phyloP scores from a whole-genome alignment of 1,140 invertebrate genomes.

The Pseudomyrmex concolor region DNA sequence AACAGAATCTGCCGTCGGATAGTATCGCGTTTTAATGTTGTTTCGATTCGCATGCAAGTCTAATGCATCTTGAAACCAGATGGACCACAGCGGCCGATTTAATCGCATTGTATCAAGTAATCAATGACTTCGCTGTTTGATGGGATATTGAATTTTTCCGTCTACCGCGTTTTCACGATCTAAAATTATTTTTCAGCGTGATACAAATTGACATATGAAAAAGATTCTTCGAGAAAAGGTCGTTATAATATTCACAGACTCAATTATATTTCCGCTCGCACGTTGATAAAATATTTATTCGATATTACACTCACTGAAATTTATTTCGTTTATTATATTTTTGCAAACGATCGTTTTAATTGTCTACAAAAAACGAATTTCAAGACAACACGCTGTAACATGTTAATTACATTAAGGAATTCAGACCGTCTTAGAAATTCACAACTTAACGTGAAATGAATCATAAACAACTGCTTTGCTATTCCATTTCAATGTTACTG shows the following conservation, averaged over 20 bases:
- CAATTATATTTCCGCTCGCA: not conserved
- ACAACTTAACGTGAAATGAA: slow-evolving; percentile 10
- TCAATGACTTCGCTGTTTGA: not conserved
- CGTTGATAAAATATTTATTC: not conserved
- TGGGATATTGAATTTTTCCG: slow-evolving; percentile 20
- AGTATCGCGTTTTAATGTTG: slow-evolving; percentile 10
- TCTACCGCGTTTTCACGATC: slow-evolving; percentile 1
- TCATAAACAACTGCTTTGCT: slow-evolving; percentile 32
- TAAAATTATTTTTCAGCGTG: slow-evolving; percentile 1
- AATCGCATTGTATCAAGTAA: slow-evolving; percentile 13
- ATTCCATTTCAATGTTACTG: not conserved
- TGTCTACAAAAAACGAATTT: not conserved
- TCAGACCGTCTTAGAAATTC: slow-evolving; percentile 8
- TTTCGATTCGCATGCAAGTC: not conserved
- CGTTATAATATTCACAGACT: not conserved
- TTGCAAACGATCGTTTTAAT: not conserved
- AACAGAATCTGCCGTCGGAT: not conserved
- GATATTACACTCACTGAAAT: not conserved
- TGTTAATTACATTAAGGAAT: not conserved
- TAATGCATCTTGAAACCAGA: slow-evolving; percentile 11
- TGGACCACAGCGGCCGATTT: slow-evolving; percentile 7
- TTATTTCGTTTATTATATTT: not conserved
- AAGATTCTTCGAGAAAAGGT: not conserved
- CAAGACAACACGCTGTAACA: not conserved
- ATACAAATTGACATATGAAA: not conserved